A percentile compares a stretch with the other conserved stretches of the same genome.
These are phyloP conservation scores for Scolopax rusticola DNA, from an alignment of 2,797 vertebrate genomes.

Conservation along the genomic window DNA sequence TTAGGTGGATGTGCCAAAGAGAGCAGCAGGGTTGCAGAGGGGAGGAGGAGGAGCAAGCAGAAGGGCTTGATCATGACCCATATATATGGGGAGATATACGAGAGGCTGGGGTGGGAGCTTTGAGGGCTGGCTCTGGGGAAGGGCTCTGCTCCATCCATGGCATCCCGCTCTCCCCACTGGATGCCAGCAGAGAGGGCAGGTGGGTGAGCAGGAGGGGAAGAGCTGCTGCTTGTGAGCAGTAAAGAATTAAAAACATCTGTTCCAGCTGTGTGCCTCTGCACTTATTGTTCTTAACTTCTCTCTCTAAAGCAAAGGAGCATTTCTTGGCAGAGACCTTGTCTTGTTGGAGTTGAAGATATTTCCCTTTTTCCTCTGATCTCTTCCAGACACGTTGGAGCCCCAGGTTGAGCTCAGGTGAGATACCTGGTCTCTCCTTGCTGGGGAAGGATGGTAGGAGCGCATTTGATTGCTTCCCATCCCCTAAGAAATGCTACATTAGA, in stretches of 20 bases:
- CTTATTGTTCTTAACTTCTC: not conserved
- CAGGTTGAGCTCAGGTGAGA: not conserved
- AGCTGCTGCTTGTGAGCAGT: not conserved
- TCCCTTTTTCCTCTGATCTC: not conserved
- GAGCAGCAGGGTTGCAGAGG: not conserved
- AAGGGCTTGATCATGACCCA: not conserved
- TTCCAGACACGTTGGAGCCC: not conserved
- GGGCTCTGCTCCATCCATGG: not conserved
- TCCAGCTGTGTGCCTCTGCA: not conserved
- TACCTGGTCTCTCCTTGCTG: not conserved
- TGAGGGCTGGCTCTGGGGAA: not conserved
- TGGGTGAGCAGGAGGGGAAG: not conserved
- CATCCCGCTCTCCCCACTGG: not conserved
- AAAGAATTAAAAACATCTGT: conserved; percentile 6
- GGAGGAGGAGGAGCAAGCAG: not conserved
- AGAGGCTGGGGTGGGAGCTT: not conserved
- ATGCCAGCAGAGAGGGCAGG: not conserved
- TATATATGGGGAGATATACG: not conserved
- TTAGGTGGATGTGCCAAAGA: not conserved
- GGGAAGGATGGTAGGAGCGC: not conserved
- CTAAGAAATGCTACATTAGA: not conserved
- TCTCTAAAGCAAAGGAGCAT: not conserved
- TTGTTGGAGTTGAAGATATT: not conserved
- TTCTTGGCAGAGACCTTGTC: not conserved
- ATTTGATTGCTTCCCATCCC: not conserved